These are phyloP conservation scores for Syrmaticus mikado DNA, from an alignment of 2,113 vertebrate genomes.

Conservation along the genomic window DNA sequence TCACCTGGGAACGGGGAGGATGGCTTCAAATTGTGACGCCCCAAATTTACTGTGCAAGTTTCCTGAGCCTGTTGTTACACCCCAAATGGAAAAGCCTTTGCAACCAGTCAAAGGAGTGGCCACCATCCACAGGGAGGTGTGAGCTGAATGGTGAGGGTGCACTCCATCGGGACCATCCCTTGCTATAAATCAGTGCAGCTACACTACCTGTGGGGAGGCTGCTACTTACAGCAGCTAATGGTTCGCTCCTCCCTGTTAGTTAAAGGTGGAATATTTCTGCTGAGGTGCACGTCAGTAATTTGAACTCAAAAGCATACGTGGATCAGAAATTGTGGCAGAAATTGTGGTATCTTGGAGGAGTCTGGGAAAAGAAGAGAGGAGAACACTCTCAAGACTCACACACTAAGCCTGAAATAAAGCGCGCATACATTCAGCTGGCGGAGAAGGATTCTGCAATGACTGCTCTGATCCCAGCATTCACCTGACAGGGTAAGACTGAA, in stretches of 20 bases:
- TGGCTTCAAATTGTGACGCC: not conserved
- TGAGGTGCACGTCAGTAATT: not conserved
- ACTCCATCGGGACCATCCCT: not conserved
- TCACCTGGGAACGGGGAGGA: not conserved
- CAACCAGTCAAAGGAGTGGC: not conserved
- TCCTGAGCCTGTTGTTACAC: not conserved
- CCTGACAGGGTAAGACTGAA: not conserved
- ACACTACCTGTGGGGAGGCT: not conserved
- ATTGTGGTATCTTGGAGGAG: not conserved
- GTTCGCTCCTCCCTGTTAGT: not conserved
- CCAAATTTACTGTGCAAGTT: rapidly evolving
- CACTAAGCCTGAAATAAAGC: not conserved
- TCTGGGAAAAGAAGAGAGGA: not conserved
- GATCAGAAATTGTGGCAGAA: not conserved
- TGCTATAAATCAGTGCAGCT: not conserved
- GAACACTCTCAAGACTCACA: not conserved
- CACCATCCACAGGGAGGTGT: not conserved
- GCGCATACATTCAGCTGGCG: not conserved
- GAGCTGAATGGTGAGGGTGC: not conserved
- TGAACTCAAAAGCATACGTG: not conserved
- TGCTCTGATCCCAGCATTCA: not conserved
- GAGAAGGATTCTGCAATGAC: not conserved
- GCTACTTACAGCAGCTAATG: not conserved
- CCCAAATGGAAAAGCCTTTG: not conserved
- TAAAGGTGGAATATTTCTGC: not conserved